Percentiles rank a stretch among this genome's conserved stretches.
These are phyloP conservation scores for Ovibos moschatus DNA, from an alignment of 2,113 vertebrate species.

Conservation along the genomic window DNA sequence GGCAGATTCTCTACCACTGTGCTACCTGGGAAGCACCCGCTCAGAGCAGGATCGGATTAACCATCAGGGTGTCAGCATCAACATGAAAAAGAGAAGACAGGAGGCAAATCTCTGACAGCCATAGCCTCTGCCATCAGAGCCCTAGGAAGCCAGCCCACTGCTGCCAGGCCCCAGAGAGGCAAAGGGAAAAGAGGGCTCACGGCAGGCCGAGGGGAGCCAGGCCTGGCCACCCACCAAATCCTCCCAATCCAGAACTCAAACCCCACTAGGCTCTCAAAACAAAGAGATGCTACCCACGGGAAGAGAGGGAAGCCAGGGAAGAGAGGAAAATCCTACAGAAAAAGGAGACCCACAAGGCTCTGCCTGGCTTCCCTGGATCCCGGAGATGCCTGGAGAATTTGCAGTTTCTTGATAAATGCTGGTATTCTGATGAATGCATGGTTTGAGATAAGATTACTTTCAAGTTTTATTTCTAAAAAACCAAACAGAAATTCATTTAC, in stretches of 20 bases:
- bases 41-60: not conserved
- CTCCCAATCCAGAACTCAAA: not conserved
- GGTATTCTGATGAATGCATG: constrained; percentile 82
- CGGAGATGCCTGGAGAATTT: constrained; percentile 84
- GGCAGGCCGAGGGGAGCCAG: not conserved
- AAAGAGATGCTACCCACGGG: constrained; percentile 80
- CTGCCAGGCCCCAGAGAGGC: not conserved
- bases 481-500: constrained; percentile 77
- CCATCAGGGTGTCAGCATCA: no score
- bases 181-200: not conserved
- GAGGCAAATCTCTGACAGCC: not conserved
- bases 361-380: constrained; percentile 86
- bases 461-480: constrained; percentile 78
- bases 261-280: not conserved
- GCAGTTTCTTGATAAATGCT: constrained; percentile 86
- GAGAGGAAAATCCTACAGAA: constrained; percentile 85
- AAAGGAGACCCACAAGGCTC: constrained; percentile 84
- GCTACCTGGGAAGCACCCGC: not conserved
- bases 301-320: constrained; percentile 85
- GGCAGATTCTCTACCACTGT: not conserved
- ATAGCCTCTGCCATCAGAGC: not conserved
- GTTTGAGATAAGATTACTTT: constrained; percentile 81
- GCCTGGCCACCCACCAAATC: fast-evolving
- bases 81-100: not conserved
- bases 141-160: not conserved